These are phyloP conservation scores for Ameiurus melas DNA, from an alignment of 2,113 vertebrate genomes.

Conservation along the genomic window DNA sequence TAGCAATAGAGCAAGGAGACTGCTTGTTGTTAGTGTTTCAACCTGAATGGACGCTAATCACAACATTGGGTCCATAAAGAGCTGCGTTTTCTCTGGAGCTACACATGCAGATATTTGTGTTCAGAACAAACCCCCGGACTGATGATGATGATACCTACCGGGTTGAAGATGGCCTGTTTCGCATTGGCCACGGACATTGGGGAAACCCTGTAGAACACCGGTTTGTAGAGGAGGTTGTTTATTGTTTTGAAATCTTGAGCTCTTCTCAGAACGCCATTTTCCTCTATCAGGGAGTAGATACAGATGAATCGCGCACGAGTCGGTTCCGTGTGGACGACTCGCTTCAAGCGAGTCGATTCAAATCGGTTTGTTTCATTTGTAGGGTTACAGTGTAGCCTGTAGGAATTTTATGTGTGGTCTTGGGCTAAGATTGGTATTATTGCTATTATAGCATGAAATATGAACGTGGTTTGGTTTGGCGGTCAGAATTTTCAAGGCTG, in stretches of 20 bases:
- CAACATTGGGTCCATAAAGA: neutral
- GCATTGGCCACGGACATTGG: conserved; percentile 76
- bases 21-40: neutral
- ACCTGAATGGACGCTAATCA: neutral
- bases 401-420: neutral
- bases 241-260: neutral
- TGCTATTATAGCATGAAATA: too few species aligned
- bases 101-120: neutral
- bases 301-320: neutral
- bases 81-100: neutral
- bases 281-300: neutral
- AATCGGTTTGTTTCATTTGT: neutral
- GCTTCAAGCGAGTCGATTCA: neutral
- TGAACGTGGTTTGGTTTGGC: too few species aligned
- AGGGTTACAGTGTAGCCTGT: too few species aligned
- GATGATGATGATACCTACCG: conserved; percentile 65
- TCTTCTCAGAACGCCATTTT: conserved; percentile 16
- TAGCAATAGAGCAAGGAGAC: neutral
- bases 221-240: neutral
- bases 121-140: neutral
- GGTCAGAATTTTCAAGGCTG: neutral
- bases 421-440: neutral
- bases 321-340: neutral
- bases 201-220: conserved; percentile 11
- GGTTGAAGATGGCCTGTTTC: conserved; percentile 72